Percentiles rank a stretch among this genome's conserved stretches.
phyloP scores from a whole-genome alignment of 2,888 invertebrate species.

The Apotomis turbidana region DNA sequence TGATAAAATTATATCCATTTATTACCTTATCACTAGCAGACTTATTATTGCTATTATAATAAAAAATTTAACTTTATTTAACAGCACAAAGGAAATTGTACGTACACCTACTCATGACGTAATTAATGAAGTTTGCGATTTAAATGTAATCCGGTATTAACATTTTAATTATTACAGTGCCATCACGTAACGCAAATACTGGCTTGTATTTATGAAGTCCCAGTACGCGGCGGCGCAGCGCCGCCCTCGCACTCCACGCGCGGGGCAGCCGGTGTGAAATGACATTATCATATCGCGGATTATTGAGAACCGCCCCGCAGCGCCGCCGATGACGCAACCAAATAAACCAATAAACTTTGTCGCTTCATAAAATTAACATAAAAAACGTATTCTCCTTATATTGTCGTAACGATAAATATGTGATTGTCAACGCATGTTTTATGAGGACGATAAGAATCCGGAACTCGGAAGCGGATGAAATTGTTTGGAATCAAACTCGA shows the following conservation, averaged over 20 bases:
- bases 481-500: constrained; percentile 1
- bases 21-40: not conserved
- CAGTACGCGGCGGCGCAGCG: not conserved
- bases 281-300: constrained; percentile 39
- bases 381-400: constrained; percentile 16
- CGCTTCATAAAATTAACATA: constrained; percentile 37
- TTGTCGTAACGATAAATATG: constrained; percentile 17
- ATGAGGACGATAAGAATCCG: constrained; percentile 12
- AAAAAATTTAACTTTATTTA: not conserved
- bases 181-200: constrained; percentile 17
- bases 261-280: constrained; percentile 37
- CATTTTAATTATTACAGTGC: constrained; percentile 20
- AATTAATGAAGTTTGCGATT: constrained; percentile 5
- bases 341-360: constrained; percentile 36
- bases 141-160: constrained; percentile 8
- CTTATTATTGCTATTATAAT: constrained; percentile 6
- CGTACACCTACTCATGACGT: not conserved
- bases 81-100: not conserved
- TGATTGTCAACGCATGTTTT: constrained; percentile 25
- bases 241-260: not conserved
- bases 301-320: constrained; percentile 12
- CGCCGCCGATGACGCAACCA: constrained; percentile 4
- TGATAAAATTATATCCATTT: constrained; percentile 19
- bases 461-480: not conserved
- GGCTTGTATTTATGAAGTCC: not conserved